These are phyloP conservation scores for Hyperoplus immaculatus DNA, from an alignment of 2,797 vertebrate genomes.

Conservation along the genomic window DNA sequence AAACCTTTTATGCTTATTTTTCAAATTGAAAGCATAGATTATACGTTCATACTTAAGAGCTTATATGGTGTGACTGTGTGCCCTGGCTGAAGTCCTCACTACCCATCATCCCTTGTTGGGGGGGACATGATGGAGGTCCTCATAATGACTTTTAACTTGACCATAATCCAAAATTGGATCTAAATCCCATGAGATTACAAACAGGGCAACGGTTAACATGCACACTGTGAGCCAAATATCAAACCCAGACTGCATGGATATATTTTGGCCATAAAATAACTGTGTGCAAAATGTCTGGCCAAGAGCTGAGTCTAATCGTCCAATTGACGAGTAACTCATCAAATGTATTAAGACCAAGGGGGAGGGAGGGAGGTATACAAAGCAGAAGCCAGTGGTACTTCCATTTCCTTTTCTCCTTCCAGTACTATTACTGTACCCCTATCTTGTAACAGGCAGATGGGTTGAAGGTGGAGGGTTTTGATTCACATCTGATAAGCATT, in stretches of 20 bases:
- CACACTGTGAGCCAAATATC: slow-evolving; percentile 74
- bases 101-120: slow-evolving; percentile 69
- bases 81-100: slow-evolving; percentile 67
- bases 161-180: slow-evolving; percentile 85
- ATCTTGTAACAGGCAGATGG: slow-evolving; percentile 8
- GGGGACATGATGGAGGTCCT: slow-evolving; percentile 60
- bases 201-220: slow-evolving; percentile 78
- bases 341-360: slow-evolving; percentile 44
- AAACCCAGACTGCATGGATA: slow-evolving; percentile 68
- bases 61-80: slow-evolving; percentile 77
- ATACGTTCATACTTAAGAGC: slow-evolving; percentile 79
- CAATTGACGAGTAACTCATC: slow-evolving; percentile 52
- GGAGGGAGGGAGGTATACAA: slow-evolving; percentile 12
- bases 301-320: slow-evolving; percentile 59
- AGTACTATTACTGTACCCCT: background rate
- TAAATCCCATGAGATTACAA: slow-evolving; percentile 86
- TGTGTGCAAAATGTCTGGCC: slow-evolving; percentile 62
- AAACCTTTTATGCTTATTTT: slow-evolving; percentile 82
- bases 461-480: slow-evolving; percentile 14
- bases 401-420: background rate
- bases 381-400: background rate
- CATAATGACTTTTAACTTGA: slow-evolving; percentile 83
- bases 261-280: slow-evolving; percentile 62
- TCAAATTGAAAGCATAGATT: slow-evolving; percentile 83
- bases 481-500: slow-evolving; percentile 37